These are phyloP conservation scores for Colistium nudipinnis DNA, from an alignment of 2,113 vertebrate genomes.

Conservation along the genomic window DNA sequence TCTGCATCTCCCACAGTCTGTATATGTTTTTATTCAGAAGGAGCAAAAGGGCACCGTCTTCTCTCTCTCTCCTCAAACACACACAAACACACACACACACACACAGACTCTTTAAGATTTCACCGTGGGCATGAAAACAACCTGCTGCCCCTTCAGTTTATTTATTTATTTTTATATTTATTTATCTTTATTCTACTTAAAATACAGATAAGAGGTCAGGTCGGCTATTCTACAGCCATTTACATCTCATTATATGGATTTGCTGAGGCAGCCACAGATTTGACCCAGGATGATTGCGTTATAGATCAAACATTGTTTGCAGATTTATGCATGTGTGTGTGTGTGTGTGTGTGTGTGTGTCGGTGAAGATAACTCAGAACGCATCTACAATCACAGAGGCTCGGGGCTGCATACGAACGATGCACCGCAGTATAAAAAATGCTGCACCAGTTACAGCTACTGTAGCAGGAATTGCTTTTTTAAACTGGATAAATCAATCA, in stretches of 20 bases:
- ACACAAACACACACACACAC: no score
- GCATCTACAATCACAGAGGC: background rate
- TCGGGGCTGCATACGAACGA: background rate
- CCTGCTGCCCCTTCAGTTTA: background rate
- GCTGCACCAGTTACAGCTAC: background rate
- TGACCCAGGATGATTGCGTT: background rate
- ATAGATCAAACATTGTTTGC: background rate
- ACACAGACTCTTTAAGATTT: background rate
- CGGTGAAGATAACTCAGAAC: background rate
- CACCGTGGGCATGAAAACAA: conserved; percentile 8
- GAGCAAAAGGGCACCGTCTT: conserved; percentile 1
- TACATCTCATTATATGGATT: background rate
- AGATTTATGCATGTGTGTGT: no score
- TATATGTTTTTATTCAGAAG: background rate
- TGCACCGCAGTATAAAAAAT: conserved; percentile 4
- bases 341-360: no score
- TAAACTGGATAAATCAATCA: background rate
- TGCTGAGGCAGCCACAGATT: background rate
- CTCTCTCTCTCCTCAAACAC: conserved; percentile 1
- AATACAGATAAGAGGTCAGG: background rate
- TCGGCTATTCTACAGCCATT: background rate
- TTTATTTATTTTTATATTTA: no score
- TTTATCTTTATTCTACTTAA: background rate
- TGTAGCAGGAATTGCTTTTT: background rate
- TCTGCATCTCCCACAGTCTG: background rate